Conservation (phyloP, 2,888 invertebrate genomes). For the Nezara viridula region DNA sequence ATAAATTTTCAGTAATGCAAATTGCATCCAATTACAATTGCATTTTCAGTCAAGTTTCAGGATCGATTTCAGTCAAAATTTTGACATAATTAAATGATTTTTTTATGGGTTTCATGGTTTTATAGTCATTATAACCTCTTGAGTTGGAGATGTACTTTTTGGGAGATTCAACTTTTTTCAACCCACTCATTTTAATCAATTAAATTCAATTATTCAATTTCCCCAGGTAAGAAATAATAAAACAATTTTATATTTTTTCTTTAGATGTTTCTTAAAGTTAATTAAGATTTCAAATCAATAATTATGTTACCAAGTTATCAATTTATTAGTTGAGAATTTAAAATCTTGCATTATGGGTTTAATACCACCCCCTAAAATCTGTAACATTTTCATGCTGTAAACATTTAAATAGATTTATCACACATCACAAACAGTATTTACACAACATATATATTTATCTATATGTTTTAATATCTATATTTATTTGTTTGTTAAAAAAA, state of each 20-base stretch:
- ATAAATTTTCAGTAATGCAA: too few relatives aligned
- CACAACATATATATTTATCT: slow-evolving; percentile 8
- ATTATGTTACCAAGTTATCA: background rate
- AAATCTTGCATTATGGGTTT: background rate
- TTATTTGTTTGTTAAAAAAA: background rate
- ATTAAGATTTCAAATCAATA: background rate
- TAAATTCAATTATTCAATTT: too few relatives aligned
- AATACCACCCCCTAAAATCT: slow-evolving; percentile 16
- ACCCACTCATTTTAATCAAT: too few relatives aligned
- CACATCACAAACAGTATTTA: slow-evolving; percentile 26
- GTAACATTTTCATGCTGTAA: background rate
- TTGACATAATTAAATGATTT: too few relatives aligned
- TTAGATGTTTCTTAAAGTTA: background rate
- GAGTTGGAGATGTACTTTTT: too few relatives aligned
- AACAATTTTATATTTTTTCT: background rate
- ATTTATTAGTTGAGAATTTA: background rate
- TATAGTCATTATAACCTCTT: too few relatives aligned
- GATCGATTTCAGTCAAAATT: too few relatives aligned
- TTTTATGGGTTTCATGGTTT: too few relatives aligned
- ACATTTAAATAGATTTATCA: slow-evolving; percentile 8
- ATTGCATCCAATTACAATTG: too few relatives aligned
- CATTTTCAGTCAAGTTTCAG: too few relatives aligned
- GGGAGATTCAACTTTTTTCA: too few relatives aligned
- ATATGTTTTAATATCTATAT: background rate
- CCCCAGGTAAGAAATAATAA: too few relatives aligned